Evolutionary conservation across 2,888 invertebrate species (phyloP).

Genomic region (Spodoptera littoralis): DNA sequence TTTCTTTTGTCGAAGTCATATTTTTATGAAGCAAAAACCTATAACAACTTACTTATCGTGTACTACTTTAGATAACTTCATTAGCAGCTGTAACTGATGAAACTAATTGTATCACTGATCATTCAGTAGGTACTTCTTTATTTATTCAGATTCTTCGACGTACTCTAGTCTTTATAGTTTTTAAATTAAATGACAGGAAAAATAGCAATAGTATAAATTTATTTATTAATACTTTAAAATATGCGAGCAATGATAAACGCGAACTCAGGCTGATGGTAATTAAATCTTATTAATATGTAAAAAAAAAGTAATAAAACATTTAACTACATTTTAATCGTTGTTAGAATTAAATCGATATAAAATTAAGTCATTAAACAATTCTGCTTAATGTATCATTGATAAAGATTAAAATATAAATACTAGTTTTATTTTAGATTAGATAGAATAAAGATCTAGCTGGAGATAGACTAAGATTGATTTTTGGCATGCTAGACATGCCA

Average conservation of each 20-base stretch:
- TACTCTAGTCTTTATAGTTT: no score
- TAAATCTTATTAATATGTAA: conserved; percentile 28
- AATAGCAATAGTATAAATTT: neutral
- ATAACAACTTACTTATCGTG: no score
- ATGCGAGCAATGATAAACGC: conserved; percentile 5
- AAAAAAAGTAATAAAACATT: conserved; percentile 31
- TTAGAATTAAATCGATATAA: conserved; percentile 32
- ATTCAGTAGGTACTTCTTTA: no score
- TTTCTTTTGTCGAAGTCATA: neutral
- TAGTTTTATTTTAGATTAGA: no score
- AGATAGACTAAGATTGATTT: no score
- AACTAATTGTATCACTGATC: no score
- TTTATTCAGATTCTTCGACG: no score
- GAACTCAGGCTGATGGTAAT: conserved; percentile 22
- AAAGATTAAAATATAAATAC: conserved; percentile 3
- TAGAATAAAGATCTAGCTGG: no score
- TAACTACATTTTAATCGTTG: conserved; percentile 41
- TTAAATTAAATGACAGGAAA: conserved; percentile 4
- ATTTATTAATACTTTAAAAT: conserved; percentile 3
- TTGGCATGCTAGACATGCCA: no score
- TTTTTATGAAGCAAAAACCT: no score
- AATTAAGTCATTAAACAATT: conserved; percentile 48
- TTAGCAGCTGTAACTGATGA: no score
- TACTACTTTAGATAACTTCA: no score
- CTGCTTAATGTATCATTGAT: conserved; percentile 26